A percentile compares a stretch with the other conserved stretches of the same genome.
Conservation (phyloP, 2,888 invertebrate genomes). For the Pharmacophagus antenor region DNA sequence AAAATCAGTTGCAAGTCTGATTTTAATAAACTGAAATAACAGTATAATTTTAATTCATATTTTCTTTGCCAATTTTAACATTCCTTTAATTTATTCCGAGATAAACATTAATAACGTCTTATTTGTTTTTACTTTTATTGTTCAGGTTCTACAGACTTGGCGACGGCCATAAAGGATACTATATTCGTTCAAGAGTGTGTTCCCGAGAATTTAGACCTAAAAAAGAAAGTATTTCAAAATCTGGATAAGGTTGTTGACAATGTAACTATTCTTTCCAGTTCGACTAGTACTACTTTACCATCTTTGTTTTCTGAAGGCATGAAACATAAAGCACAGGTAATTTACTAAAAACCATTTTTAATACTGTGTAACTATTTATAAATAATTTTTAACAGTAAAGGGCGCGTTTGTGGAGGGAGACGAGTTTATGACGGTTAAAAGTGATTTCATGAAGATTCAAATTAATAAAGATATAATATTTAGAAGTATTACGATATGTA, state of each 20-base stretch:
- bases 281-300: conserved; percentile 95
- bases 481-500: too few species aligned
- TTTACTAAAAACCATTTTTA: not conserved
- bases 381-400: too few species aligned
- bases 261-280: conserved; percentile 92
- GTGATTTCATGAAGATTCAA: too few species aligned
- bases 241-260: conserved; percentile 89
- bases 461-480: too few species aligned
- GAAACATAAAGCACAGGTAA: conserved; percentile 84
- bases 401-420: too few species aligned
- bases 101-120: not conserved
- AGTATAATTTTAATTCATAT: too few species aligned
- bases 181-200: conserved; percentile 95
- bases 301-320: conserved; percentile 91
- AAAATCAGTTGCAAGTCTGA: too few species aligned
- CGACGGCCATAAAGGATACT: conserved; percentile 87
- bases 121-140: not conserved
- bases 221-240: conserved; percentile 88
- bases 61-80: too few species aligned
- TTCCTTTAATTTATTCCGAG: too few species aligned
- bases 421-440: too few species aligned
- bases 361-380: not conserved
- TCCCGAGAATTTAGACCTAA: conserved; percentile 92
- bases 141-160: conserved; percentile 84
- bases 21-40: too few species aligned